Conservation (phyloP, 2,888 invertebrate species). For the Eupithecia inturbata region DNA sequence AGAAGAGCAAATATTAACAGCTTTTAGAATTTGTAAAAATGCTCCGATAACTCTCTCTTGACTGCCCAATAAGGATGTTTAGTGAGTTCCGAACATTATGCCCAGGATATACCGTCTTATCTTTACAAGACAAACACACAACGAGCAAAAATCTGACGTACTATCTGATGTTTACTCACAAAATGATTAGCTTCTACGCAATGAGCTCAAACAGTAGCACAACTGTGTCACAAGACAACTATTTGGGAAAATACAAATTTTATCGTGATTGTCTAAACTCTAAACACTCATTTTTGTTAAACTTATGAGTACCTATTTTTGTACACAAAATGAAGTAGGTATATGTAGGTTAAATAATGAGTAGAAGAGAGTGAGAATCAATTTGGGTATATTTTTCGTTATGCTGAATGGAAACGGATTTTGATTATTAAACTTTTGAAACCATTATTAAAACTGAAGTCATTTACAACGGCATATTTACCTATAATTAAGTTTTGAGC, state of each 20-base stretch:
- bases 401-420: too few species aligned
- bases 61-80: background rate
- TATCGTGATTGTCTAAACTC: background rate
- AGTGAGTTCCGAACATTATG: background rate
- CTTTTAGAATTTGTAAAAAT: background rate
- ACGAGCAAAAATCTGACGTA: background rate
- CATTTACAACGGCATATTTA: too few species aligned
- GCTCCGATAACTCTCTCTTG: background rate
- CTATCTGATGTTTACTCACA: background rate
- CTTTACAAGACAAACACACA: background rate
- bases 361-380: too few species aligned
- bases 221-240: background rate
- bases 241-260: background rate
- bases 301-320: too few species aligned
- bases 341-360: too few species aligned
- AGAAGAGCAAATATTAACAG: background rate
- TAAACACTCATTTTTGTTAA: background rate
- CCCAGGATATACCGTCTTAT: background rate
- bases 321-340: too few species aligned
- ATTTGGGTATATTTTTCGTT: too few species aligned
- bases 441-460: too few species aligned
- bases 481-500: too few species aligned
- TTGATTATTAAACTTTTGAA: too few species aligned
- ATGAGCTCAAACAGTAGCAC: background rate
- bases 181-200: background rate